Evolutionary conservation across 2,888 invertebrate genomes (phyloP).

Genomic region (Xestoiulus laeticollis): DNA sequence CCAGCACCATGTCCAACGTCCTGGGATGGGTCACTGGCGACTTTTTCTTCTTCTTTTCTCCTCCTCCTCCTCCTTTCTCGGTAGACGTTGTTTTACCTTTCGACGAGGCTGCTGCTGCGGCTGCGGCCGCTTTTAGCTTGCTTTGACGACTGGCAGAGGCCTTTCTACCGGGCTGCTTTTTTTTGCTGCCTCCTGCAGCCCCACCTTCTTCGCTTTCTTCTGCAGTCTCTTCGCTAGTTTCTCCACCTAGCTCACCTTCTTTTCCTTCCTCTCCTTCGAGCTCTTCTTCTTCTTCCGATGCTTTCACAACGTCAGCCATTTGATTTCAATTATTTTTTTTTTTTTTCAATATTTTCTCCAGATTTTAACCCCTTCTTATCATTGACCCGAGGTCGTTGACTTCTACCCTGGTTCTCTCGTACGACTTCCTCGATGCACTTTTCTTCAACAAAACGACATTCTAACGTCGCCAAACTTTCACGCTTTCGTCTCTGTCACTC

Average conservation of each 20-base stretch:
- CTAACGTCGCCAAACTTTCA: too few species aligned
- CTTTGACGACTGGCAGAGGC: neutral
- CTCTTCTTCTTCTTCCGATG: neutral
- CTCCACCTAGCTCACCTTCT: too few species aligned
- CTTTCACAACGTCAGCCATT: neutral
- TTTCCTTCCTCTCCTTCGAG: neutral
- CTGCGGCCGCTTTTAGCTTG: slow-evolving; percentile 47
- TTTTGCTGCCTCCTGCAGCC: neutral
- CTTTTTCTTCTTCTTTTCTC: slow-evolving; percentile 53
- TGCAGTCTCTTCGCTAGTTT: too few species aligned
- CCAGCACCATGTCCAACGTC: slow-evolving; percentile 56
- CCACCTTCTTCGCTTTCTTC: neutral
- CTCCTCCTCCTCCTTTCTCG: slow-evolving; percentile 54
- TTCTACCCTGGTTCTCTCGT: too few species aligned
- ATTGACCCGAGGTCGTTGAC: too few species aligned
- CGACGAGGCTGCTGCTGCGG: slow-evolving; percentile 47
- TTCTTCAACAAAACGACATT: too few species aligned
- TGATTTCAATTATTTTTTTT: neutral
- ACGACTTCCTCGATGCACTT: too few species aligned
- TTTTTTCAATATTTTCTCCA: too few species aligned
- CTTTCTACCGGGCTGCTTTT: too few species aligned
- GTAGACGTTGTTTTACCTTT: slow-evolving; percentile 56
- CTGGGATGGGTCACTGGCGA: slow-evolving; percentile 55
- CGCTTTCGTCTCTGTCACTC: too few species aligned
- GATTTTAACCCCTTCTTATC: too few species aligned